A percentile compares a stretch with the other conserved stretches of the same genome.
phyloP scores from a whole-genome alignment of 2,888 invertebrate genomes.

The Bombyx huttoni region DNA sequence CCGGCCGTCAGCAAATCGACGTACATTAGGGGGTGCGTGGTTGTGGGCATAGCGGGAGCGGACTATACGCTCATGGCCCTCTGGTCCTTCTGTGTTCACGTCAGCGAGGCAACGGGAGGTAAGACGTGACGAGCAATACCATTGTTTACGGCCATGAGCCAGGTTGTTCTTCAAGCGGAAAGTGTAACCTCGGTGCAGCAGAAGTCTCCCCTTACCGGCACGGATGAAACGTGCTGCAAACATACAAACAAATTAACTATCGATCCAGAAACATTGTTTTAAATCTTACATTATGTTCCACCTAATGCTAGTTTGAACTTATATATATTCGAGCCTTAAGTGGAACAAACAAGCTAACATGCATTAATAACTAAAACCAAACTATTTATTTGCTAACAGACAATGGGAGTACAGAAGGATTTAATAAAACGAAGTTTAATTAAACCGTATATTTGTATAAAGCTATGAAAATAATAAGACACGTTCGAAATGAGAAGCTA shows the following conservation, averaged over 20 bases:
- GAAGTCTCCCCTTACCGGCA: constrained; percentile 58
- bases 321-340: neutral
- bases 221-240: constrained; percentile 61
- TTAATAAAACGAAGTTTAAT: constrained; percentile 7
- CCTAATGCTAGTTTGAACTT: neutral
- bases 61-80: constrained; percentile 64
- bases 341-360: neutral
- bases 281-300: neutral
- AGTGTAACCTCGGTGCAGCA: constrained; percentile 62
- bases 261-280: neutral
- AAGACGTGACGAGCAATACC: constrained; percentile 64
- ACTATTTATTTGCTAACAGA: neutral
- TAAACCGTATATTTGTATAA: constrained; percentile 1
- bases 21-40: constrained; percentile 64
- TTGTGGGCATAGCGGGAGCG: constrained; percentile 64
- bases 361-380: neutral
- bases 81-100: constrained; percentile 65
- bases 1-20: constrained; percentile 62
- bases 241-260: constrained; percentile 18
- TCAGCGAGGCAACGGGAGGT: constrained; percentile 64
- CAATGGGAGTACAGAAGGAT: neutral
- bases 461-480: constrained; percentile 15
- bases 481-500: constrained; percentile 8
- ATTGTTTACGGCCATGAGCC: constrained; percentile 66
- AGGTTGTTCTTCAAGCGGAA: constrained; percentile 65